Percentiles rank a stretch among this genome's conserved stretches.
Conservation (phyloP, 2,888 invertebrate species). For the Megastigmus dorsalis region DNA sequence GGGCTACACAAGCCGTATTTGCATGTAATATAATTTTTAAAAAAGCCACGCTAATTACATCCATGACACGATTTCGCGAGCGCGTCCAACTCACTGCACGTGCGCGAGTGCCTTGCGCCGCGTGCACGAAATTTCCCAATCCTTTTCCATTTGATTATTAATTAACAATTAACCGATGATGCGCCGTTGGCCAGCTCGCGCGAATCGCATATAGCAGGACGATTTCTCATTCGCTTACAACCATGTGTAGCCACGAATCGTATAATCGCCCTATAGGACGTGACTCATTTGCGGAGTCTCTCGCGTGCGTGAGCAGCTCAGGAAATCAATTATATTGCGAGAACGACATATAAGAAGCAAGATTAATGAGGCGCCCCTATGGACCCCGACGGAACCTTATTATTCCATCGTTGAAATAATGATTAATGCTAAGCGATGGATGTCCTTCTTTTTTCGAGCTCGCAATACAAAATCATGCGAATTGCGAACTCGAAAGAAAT, state of each 20-base stretch:
- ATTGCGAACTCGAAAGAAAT: background rate
- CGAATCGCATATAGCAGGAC: background rate
- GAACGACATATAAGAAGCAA: constrained; percentile 17
- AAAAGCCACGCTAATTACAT: background rate
- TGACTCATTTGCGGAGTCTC: constrained; percentile 8
- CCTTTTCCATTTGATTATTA: too few relatives aligned
- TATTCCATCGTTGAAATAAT: constrained; percentile 3
- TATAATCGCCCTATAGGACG: background rate
- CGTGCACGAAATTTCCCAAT: too few relatives aligned
- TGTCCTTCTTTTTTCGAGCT: background rate
- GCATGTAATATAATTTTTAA: too few relatives aligned
- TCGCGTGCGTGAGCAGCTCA: background rate
- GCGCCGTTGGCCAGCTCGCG: too few relatives aligned
- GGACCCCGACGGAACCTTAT: background rate
- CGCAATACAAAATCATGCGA: too few relatives aligned
- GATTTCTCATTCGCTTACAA: constrained; percentile 5
- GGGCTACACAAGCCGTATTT: too few relatives aligned
- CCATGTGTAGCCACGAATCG: background rate
- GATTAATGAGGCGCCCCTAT: constrained; percentile 31
- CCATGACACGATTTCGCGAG: too few relatives aligned
- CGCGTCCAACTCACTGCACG: too few relatives aligned
- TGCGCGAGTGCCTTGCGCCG: too few relatives aligned
- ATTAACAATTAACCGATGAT: constrained; percentile 18
- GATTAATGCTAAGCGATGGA: constrained; percentile 10
- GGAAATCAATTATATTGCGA: constrained; percentile 29